Conservation (phyloP, 2,113 vertebrate genomes). For the Cinclus mexicanus region DNA sequence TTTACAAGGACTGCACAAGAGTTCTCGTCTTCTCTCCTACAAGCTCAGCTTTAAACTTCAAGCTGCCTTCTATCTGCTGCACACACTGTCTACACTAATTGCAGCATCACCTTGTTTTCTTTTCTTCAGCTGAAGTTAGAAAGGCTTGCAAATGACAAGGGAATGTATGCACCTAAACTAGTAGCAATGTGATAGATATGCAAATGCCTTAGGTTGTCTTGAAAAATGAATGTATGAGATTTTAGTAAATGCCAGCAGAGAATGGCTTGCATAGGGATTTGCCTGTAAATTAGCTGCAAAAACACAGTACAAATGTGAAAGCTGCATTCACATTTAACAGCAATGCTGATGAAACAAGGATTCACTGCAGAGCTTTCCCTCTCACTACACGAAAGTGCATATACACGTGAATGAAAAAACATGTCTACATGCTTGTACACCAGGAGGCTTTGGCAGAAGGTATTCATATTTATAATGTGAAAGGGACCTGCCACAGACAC, state of each 20-base stretch:
- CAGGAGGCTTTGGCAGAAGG: background rate
- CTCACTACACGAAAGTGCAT: background rate
- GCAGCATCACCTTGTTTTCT: background rate
- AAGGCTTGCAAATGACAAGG: background rate
- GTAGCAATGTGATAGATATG: background rate
- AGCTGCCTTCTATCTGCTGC: background rate
- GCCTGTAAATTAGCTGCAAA: background rate
- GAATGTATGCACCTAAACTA: background rate
- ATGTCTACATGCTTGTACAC: accelerated
- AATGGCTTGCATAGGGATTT: background rate
- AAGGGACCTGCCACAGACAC: background rate
- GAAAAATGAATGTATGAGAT: background rate
- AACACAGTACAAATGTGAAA: background rate
- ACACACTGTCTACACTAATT: background rate
- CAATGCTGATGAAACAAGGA: background rate
- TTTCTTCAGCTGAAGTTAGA: background rate
- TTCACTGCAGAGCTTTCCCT: background rate
- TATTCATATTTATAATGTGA: background rate
- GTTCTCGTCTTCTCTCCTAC: background rate
- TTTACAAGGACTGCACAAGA: background rate
- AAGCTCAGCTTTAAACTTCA: background rate
- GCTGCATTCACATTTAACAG: background rate
- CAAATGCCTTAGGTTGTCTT: background rate
- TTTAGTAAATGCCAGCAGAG: background rate
- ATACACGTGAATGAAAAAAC: background rate